Base-by-base conservation (phyloP, 2,113 vertebrate species). In the Tachysurus fulvidraco region DNA sequence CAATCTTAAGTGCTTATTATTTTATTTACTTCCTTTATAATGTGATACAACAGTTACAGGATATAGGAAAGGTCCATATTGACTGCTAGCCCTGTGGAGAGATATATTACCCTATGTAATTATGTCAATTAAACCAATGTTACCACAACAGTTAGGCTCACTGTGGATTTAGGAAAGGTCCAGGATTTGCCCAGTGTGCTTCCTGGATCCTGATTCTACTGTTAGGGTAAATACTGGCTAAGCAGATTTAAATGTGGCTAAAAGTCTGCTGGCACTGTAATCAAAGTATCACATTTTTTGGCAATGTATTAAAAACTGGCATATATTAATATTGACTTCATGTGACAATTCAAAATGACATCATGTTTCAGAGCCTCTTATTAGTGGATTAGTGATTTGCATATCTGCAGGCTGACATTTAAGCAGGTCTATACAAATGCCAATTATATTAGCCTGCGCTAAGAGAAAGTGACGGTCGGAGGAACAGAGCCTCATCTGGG, bases 351-450 rank as follows among this genome's bases (percentile, higher is more conserved):
- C 64, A 83, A 69, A 69, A 55, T 55, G 19, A 64, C 82, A 71
- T 71, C 50, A 71, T 71, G 62, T 60, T 69, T 50, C 59, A 87
- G 57, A 87, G 79, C 55, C 83, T 64, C 44, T 88, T 83, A 87
- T 87, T 84, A 87, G 59, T 77, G 60, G 67, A 65, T 79, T 73
- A 83, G 82, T 30, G 55, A 85, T 85, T 85, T 85, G 84, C 84
- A 89, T 87, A 89, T 84, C 59, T 81, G 55, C 82, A 69, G 25
- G 76, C 5, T 89, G 88, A 81, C 88, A 87, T 89, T 89, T 89
- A 87, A 59, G 69, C 60, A 65, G 74, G 28, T 44, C 74, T 77
- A 85, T 87, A 83, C 54, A 87, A 87, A 89, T 87, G 83, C 14
- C 83, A 82, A 78, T 85, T 46, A 85, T 81, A 59, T 81, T 82